Conservation (phyloP, 37 sponge, comb jelly and placozoan genomes). For the Axinella damicornis region DNA sequence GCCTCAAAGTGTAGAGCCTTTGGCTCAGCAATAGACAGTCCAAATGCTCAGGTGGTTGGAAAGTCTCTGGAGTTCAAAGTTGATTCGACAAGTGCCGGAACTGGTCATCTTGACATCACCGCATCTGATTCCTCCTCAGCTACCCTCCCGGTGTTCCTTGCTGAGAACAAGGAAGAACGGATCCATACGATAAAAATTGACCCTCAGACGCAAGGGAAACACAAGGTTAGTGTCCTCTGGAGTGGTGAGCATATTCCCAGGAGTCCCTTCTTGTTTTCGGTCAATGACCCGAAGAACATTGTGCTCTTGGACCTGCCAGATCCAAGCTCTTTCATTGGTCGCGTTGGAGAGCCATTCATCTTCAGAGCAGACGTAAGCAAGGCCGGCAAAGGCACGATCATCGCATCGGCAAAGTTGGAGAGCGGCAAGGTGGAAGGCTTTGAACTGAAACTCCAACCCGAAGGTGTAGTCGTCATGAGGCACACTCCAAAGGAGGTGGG, state of each 20-base stretch:
- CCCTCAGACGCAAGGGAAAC: conserved; percentile 56
- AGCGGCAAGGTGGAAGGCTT: conserved; percentile 15
- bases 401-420: conserved; percentile 19
- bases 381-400: conserved; percentile 51
- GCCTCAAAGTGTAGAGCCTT: conserved; percentile 66
- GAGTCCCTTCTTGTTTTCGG: conserved; percentile 78
- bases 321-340: conserved; percentile 9
- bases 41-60: conserved; percentile 39
- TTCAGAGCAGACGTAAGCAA: conserved; percentile 51
- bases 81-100: conserved; percentile 76
- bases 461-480: conserved; percentile 25
- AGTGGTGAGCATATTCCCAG: conserved; percentile 69
- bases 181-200: conserved; percentile 74
- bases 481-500: conserved; percentile 59
- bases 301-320: conserved; percentile 54
- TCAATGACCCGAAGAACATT: conserved; percentile 68
- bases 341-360: conserved; percentile 37
- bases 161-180: conserved; percentile 26
- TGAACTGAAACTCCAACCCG: background rate
- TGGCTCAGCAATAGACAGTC: conserved; percentile 68
- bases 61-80: conserved; percentile 85
- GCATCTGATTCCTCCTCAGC: conserved; percentile 47
- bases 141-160: conserved; percentile 26
- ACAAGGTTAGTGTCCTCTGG: conserved; percentile 84
- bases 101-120: conserved; percentile 59